phyloP scores from a whole-genome alignment of 1,140 invertebrate species.

The Sycophila sp. region DNA sequence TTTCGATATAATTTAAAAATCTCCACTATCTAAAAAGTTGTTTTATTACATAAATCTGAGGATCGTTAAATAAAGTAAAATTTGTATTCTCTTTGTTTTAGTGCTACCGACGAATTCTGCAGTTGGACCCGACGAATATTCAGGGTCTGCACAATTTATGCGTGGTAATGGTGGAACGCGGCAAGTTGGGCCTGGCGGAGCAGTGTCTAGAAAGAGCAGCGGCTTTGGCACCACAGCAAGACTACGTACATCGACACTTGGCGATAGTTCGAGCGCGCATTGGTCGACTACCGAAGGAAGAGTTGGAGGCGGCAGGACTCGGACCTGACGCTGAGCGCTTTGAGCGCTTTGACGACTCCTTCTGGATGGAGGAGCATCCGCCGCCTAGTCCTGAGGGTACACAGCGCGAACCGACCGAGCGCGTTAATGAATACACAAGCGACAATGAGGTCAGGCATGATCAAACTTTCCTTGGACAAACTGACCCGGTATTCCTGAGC shows the following conservation, averaged over 20 bases:
- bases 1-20: background rate
- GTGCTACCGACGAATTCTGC: conserved; percentile 90
- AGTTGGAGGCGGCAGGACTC: conserved; percentile 31
- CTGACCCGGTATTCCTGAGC: conserved; percentile 53
- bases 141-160: conserved; percentile 96
- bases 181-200: conserved; percentile 83
- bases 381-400: too few relatives aligned
- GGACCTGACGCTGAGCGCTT: conserved; percentile 41
- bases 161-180: conserved; percentile 93
- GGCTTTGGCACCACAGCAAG: conserved; percentile 83
- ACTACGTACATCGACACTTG: conserved; percentile 90
- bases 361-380: conserved; percentile 43
- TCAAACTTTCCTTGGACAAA: conserved; percentile 55
- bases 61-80: too few relatives aligned
- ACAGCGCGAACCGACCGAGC: too few relatives aligned
- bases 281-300: conserved; percentile 55
- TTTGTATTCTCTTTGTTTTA: conserved; percentile 55
- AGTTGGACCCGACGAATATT: conserved; percentile 89
- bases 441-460: too few relatives aligned
- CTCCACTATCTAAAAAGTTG: too few relatives aligned
- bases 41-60: too few relatives aligned
- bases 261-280: conserved; percentile 84
- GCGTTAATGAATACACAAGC: conserved; percentile 28
- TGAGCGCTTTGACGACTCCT: conserved; percentile 58
- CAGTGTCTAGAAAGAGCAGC: conserved; percentile 85